Conservation (phyloP, 2,888 invertebrate species). For the Drosophila niveifrons region DNA sequence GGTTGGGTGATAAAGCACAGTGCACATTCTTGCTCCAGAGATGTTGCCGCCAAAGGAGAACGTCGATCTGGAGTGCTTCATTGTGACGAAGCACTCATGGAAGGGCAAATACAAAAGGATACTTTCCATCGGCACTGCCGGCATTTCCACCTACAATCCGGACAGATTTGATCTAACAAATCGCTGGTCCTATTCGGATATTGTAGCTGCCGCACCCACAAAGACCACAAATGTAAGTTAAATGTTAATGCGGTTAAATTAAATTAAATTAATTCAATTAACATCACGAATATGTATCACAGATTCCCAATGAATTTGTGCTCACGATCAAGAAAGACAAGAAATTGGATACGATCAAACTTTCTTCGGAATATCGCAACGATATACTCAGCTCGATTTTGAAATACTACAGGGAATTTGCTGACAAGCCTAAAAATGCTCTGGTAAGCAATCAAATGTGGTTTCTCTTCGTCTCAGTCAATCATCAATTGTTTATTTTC, state of each 20-base stretch:
- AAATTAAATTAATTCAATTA: constrained; percentile 24
- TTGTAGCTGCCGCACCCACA: constrained; percentile 89
- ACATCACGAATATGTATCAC: constrained; percentile 47
- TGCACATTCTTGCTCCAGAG: constrained; percentile 12
- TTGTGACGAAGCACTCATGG: constrained; percentile 99
- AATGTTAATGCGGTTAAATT: constrained; percentile 7
- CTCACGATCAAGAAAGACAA: constrained; percentile 95
- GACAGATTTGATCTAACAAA: constrained; percentile 95
- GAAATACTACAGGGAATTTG: constrained; percentile 91
- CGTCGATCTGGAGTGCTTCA: constrained; percentile 97
- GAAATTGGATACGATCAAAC: constrained; percentile 97
- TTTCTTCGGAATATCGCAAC: constrained; percentile 97
- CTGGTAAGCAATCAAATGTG: constrained; percentile 86
- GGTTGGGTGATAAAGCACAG: constrained; percentile 18
- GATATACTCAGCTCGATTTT: constrained; percentile 97
- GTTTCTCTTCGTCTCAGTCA: neutral
- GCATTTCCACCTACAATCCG: constrained; percentile 99
- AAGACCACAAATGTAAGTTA: constrained; percentile 86
- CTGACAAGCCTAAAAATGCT: constrained; percentile 92
- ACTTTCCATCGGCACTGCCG: constrained; percentile 97
- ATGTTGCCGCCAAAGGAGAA: constrained; percentile 90
- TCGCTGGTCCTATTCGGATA: constrained; percentile 94
- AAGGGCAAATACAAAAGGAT: constrained; percentile 99
- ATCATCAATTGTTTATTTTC: neutral
- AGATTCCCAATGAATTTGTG: constrained; percentile 89